Percentiles rank a stretch among this genome's conserved stretches.
phyloP scores from a whole-genome alignment of 2,888 invertebrate genomes.

The Drosophila monieri region DNA sequence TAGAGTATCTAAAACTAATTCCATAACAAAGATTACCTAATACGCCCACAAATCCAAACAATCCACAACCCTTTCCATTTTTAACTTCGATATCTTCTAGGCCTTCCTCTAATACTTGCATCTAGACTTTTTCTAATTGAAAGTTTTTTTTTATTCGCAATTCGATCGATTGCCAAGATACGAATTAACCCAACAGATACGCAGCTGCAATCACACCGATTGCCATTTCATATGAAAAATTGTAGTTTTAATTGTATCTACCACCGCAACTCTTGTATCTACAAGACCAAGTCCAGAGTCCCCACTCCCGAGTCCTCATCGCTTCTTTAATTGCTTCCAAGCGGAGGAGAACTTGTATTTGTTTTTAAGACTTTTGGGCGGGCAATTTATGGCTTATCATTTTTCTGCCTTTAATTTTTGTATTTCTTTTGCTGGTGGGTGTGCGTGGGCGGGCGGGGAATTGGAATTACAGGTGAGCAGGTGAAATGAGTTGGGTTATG shows the following conservation, averaged over 20 bases:
- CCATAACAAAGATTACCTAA: constrained; percentile 73
- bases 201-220: constrained; percentile 38
- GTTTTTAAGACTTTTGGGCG: constrained; percentile 47
- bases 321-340: constrained; percentile 59
- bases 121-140: constrained; percentile 59
- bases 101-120: constrained; percentile 32
- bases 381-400: constrained; percentile 53
- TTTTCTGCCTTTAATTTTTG: constrained; percentile 42
- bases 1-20: constrained; percentile 70
- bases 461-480: constrained; percentile 28
- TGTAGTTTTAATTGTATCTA: constrained; percentile 58
- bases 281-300: constrained; percentile 14
- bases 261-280: constrained; percentile 10
- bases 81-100: constrained; percentile 20
- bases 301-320: constrained; percentile 33
- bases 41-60: constrained; percentile 65
- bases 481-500: constrained; percentile 24
- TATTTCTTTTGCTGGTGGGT: constrained; percentile 27
- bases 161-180: constrained; percentile 69
- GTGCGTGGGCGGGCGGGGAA: constrained; percentile 9
- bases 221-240: constrained; percentile 60
- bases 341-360: constrained; percentile 47
- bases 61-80: constrained; percentile 13
- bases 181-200: constrained; percentile 60
- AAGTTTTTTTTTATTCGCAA: constrained; percentile 39